Base-by-base conservation (phyloP, 2,113 vertebrate species). In the Balaenoptera acutorostrata region DNA sequence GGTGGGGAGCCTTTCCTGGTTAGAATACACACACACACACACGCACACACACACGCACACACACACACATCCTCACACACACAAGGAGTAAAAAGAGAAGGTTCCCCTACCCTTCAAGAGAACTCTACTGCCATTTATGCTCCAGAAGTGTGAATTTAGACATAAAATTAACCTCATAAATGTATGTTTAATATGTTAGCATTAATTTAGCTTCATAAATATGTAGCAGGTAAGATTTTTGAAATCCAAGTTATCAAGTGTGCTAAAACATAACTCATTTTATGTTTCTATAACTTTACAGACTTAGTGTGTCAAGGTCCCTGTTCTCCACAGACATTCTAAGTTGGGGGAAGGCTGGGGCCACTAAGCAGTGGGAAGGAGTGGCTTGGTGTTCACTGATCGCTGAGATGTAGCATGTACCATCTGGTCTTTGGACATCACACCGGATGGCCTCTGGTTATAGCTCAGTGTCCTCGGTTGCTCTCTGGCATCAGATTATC, bases 81-180 rank as follows among this genome's bases (percentile, higher is more conserved):
- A 57, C 52, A 52, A 12, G 21, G 52, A 80, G 8, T 12, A 17
- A 6, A 90, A 15, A 82, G 8, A 66, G 18, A 80, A 85, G 31
- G 1, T 55, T 90, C 44, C 27, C 2, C 12, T 87, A 57, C 31
- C 61, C 41, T 74, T 64, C 5, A 74, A 87, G 14, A 68, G 52
- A 41, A 59, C n/a, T 68, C 31, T 41, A 52, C 52, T 52, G 52
- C 52, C 86, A 82, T 93, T 59, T 78, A 36, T 59, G 27, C 21
- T 61, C 59, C 29, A 82, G 31, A 96, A 96, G 23, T 93, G 36
- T 93, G 64, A 94, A 97, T 18, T 95, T 29, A 80, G 44, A 75
- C 41, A 57, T 49, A n/a, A 29, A 75, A 59, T 59, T 81, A 88
- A 81, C 31, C 72, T 90, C 39, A 61, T 72, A 72, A 66, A 7